Evolutionary conservation across 2,888 invertebrate genomes (phyloP).

Genomic region (Drosophila sordidula): DNA sequence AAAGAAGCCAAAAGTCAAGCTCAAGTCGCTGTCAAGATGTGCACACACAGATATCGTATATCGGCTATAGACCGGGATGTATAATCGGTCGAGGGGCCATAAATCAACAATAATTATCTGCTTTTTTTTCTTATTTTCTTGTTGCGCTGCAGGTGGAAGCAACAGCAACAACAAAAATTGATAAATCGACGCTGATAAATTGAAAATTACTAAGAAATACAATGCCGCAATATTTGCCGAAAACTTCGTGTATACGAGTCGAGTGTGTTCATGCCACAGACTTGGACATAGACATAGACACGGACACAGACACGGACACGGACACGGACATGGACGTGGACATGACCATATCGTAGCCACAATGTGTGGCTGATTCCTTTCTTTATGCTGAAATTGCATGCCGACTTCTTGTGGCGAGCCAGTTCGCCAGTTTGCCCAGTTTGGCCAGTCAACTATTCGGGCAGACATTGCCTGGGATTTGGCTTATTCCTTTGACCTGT

Average conservation of each 20-base stretch:
- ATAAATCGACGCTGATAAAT: conserved; percentile 78
- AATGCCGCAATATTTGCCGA: conserved; percentile 37
- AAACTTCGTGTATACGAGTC: conserved; percentile 10
- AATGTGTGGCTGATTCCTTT: conserved; percentile 37
- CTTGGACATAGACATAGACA: not conserved
- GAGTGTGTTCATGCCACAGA: conserved; percentile 13
- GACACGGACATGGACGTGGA: conserved; percentile 9
- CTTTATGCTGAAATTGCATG: conserved; percentile 64
- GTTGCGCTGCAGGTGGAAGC: conserved; percentile 47
- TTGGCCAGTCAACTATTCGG: conserved; percentile 1
- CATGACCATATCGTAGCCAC: conserved; percentile 22
- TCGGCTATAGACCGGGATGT: conserved; percentile 14
- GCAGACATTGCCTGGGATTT: conserved; percentile 28
- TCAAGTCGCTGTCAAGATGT: conserved; percentile 31
- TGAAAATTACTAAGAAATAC: conserved; percentile 68
- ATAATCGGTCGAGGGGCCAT: conserved; percentile 44
- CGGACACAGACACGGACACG: not conserved
- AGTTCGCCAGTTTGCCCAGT: not conserved
- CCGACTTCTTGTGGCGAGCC: conserved; percentile 50
- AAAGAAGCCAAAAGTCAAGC: conserved; percentile 41
- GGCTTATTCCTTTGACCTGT: conserved; percentile 36
- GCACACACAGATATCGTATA: conserved; percentile 29
- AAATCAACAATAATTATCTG: conserved; percentile 77
- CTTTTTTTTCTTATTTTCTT: conserved; percentile 38
- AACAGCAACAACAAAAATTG: conserved; percentile 43